These are phyloP conservation scores for Patagioenas fasciata DNA, from an alignment of 2,113 vertebrate species.

Conservation along the genomic window DNA sequence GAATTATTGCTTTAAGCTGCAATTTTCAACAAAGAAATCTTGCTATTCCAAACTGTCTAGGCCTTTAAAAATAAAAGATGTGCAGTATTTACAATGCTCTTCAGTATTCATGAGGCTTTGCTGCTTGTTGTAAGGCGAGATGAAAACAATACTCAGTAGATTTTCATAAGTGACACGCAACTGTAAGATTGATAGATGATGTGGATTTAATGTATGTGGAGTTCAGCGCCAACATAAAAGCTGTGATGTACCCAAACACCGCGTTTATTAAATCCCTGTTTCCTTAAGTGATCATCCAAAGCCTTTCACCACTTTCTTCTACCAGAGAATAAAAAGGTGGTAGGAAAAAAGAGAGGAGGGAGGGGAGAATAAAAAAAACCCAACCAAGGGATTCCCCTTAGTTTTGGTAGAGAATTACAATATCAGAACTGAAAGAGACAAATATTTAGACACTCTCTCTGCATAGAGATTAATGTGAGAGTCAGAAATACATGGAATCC, in stretches of 20 bases:
- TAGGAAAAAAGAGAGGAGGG: neutral
- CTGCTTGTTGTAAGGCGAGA: conserved; percentile 80
- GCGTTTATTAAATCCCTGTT: conserved; percentile 62
- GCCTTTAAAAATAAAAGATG: conserved; percentile 81
- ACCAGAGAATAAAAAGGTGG: conserved; percentile 11
- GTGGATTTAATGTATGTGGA: conserved; percentile 80
- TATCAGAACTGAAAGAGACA: conserved; percentile 39
- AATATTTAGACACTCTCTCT: conserved; percentile 46
- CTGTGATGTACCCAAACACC: conserved; percentile 68
- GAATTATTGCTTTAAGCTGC: conserved; percentile 42
- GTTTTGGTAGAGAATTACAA: conserved; percentile 40
- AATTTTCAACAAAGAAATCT: conserved; percentile 71
- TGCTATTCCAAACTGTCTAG: conserved; percentile 73
- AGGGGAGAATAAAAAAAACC: neutral
- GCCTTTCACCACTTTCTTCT: neutral
- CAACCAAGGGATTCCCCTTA: neutral
- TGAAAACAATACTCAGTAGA: conserved; percentile 86
- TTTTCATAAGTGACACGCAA: conserved; percentile 83
- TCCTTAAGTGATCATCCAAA: conserved; percentile 56
- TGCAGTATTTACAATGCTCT: conserved; percentile 71
- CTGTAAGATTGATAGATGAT: conserved; percentile 85
- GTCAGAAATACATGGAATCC: conserved; percentile 46
- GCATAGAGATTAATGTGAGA: conserved; percentile 37
- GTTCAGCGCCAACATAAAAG: conserved; percentile 76
- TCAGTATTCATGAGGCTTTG: conserved; percentile 83